Evolutionary conservation across 2,797 vertebrate species (phyloP).

Genomic region (Avahi laniger): DNA sequence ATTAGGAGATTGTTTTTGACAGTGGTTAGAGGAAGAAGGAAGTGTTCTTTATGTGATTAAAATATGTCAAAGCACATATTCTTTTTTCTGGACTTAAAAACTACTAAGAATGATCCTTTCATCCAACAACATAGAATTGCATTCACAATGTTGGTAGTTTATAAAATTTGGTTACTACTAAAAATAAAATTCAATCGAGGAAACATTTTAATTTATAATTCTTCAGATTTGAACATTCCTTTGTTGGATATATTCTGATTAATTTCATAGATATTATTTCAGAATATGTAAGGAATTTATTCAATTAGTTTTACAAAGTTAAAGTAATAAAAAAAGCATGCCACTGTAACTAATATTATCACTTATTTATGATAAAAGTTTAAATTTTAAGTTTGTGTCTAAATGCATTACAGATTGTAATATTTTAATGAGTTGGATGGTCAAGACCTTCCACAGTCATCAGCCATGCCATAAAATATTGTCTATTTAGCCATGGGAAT

Average conservation of each 20-base stretch:
- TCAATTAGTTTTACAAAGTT: not conserved
- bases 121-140: not conserved
- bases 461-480: not conserved
- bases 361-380: not conserved
- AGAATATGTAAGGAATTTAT: not conserved
- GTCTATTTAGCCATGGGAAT: not conserved
- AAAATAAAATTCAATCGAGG: not conserved
- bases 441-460: not conserved
- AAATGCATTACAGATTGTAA: not conserved
- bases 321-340: not conserved
- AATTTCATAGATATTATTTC: not conserved
- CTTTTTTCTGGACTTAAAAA: not conserved
- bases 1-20: constrained; percentile 25
- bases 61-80: constrained; percentile 7
- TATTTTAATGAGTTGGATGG: not conserved
- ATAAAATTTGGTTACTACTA: not conserved
- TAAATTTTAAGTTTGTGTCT: not conserved
- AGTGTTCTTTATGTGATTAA: constrained; percentile 6
- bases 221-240: not conserved
- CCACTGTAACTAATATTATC: not conserved
- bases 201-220: constrained; percentile 14
- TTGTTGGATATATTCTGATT: not conserved
- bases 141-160: not conserved
- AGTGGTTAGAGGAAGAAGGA: not conserved
- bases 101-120: not conserved